A percentile compares a stretch with the other conserved stretches of the same genome.
Conservation (phyloP, 2,797 vertebrate genomes). For the Amazona finschi region DNA sequence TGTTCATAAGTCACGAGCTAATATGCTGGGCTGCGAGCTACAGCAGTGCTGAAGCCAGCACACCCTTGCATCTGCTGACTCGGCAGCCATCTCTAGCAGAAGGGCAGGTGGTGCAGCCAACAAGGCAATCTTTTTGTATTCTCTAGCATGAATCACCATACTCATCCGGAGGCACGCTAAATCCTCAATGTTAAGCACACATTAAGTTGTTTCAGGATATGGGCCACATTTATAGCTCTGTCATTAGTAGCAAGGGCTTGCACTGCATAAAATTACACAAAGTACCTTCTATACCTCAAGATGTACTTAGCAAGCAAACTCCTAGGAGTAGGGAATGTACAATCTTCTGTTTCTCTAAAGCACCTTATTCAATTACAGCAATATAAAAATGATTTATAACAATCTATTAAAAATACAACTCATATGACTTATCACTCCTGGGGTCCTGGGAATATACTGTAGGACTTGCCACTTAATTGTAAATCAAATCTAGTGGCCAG, state of each 20-base stretch:
- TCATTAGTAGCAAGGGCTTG: conserved; percentile 41
- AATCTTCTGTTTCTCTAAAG: conserved; percentile 56
- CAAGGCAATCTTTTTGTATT: background rate
- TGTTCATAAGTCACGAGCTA: background rate
- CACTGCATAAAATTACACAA: conserved; percentile 60
- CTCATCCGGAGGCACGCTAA: background rate
- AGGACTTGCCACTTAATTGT: conserved; percentile 29
- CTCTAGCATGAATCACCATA: background rate
- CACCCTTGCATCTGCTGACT: background rate
- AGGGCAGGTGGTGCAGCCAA: background rate
- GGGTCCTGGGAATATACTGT: conserved; percentile 34
- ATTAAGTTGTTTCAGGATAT: conserved; percentile 59
- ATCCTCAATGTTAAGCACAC: background rate
- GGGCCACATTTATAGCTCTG: conserved; percentile 32
- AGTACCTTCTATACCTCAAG: conserved; percentile 57
- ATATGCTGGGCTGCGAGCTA: background rate
- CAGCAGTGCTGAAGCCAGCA: background rate
- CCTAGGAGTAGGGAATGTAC: conserved; percentile 41
- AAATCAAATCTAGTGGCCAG: conserved; percentile 29
- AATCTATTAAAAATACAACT: conserved; percentile 60
- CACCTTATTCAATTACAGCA: conserved; percentile 47
- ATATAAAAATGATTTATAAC: conserved; percentile 63
- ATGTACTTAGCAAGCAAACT: conserved; percentile 60
- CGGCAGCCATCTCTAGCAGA: background rate
- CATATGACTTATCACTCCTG: conserved; percentile 38